Conservation (phyloP, 2,888 invertebrate species). For the Latrodectus hesperus region DNA sequence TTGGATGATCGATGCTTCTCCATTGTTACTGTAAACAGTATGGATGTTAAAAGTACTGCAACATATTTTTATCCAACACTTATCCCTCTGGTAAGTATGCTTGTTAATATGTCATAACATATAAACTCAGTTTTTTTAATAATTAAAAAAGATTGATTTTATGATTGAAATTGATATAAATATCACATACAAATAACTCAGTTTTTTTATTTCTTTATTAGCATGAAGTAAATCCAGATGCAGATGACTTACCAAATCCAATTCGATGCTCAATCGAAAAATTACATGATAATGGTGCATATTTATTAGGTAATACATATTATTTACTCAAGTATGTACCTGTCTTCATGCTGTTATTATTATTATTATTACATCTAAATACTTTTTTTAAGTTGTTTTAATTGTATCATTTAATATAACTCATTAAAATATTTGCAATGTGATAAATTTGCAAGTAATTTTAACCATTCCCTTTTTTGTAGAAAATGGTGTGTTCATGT, state of each 20-base stretch:
- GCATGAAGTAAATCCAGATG: conserved; percentile 65
- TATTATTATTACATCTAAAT: too few relatives aligned
- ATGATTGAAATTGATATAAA: too few relatives aligned
- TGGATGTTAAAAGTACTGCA: conserved; percentile 86
- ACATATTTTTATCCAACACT: conserved; percentile 61
- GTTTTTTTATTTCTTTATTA: conserved; percentile 6
- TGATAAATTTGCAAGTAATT: too few relatives aligned
- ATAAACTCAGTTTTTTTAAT: too few relatives aligned
- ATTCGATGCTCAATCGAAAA: conserved; percentile 70
- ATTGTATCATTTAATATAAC: too few relatives aligned
- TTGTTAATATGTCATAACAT: not conserved
- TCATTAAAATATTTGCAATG: too few relatives aligned
- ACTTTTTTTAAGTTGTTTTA: too few relatives aligned
- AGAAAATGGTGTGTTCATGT: conserved; percentile 97
- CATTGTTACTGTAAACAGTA: conserved; percentile 90
- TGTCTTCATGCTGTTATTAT: not conserved
- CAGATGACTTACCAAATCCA: conserved; percentile 49
- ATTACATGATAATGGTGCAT: conserved; percentile 66
- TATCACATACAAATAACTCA: too few relatives aligned
- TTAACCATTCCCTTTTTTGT: not conserved
- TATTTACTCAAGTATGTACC: too few relatives aligned
- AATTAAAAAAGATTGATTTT: too few relatives aligned
- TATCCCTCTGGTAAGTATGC: conserved; percentile 47
- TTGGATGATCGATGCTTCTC: conserved; percentile 96
- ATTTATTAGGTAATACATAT: conserved; percentile 75